Evolutionary conservation across 92 coral and sea anemone species (phyloP), one percentile per base, ranked within the genome.

Genomic region (Palythoa grandis): DNA sequence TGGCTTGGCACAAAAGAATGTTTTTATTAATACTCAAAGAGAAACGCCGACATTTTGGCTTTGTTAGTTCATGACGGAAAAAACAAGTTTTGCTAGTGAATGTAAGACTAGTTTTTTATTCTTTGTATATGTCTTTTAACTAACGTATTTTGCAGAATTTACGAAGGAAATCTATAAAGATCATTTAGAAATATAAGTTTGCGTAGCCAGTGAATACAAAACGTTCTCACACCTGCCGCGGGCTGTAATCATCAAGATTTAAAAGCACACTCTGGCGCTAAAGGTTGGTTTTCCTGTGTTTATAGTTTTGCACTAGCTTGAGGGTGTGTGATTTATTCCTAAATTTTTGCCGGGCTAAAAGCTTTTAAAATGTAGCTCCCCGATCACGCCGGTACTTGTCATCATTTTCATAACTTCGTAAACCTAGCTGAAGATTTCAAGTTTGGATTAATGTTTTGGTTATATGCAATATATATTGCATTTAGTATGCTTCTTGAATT

Each of bases 11-110:
- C 38, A 50, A 66, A 48, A 20, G 63, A 48, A 80, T 47, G 60
- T 66, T 80, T 60, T 80, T 68, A 15, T 66, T 67, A 66, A 47
- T 15, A 47, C 43, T 50, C 20, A 29, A 68, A 19, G 39, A 48
- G 54, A 80, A 80, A 80, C 4, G 63, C 58, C 74, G 85, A n/a
- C 23, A 13, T 24, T 65, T 16, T n/a, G 72, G 54, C 37, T 9
- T 61, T 10, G 40, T 66, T 52, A 22, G 20, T 11, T 80, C 23
- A 13, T 25, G 39, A 65, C 43, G 85, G 9, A 65, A 66, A 80
- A 66, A 65, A 15, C 85, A 67, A 48, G 43, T 40, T 52, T 80
- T 20, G 23, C 13, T 16, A 48, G 60, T 40, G 12, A n/a, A 63
- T n/a, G 20, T 54, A 43, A 56, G 43, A 29, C 38, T 15, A 5